Conservation (phyloP, 2,797 vertebrate species). For the Phoebastria nigripes region DNA sequence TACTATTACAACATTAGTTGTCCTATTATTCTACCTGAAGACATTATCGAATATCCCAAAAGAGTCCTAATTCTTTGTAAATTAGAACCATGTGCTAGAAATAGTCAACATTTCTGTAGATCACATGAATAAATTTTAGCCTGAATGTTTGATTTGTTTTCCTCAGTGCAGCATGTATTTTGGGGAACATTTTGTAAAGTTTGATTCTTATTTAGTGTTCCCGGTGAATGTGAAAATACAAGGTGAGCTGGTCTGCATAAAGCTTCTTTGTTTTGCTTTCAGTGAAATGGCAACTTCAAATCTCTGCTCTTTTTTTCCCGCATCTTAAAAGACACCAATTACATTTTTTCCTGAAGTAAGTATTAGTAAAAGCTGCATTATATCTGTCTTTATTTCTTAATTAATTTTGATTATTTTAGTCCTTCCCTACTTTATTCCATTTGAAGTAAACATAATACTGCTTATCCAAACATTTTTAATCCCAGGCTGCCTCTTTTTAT, state of each 20-base stretch:
- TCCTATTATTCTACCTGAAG: not conserved
- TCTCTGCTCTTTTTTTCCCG: not conserved
- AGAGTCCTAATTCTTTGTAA: not conserved
- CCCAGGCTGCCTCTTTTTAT: not conserved
- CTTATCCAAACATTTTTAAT: not conserved
- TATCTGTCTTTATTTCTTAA: not conserved
- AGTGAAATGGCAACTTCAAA: not conserved
- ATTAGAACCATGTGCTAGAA: not conserved
- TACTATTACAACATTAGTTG: not conserved
- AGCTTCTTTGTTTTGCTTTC: not conserved
- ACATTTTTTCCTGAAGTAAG: not conserved
- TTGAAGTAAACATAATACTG: not conserved
- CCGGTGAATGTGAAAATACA: not conserved
- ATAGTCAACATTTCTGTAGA: not conserved
- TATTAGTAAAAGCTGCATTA: not conserved
- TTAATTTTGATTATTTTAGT: not conserved
- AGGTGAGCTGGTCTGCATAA: not conserved
- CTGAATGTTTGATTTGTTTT: not conserved
- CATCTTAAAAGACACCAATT: not conserved
- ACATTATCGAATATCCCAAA: not conserved
- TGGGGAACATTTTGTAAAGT: not conserved
- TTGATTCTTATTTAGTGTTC: not conserved
- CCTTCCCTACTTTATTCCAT: not conserved
- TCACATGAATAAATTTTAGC: not conserved
- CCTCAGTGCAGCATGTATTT: not conserved